phyloP scores from a whole-genome alignment of 2,888 invertebrate species.

The Polydrusus cervinus region DNA sequence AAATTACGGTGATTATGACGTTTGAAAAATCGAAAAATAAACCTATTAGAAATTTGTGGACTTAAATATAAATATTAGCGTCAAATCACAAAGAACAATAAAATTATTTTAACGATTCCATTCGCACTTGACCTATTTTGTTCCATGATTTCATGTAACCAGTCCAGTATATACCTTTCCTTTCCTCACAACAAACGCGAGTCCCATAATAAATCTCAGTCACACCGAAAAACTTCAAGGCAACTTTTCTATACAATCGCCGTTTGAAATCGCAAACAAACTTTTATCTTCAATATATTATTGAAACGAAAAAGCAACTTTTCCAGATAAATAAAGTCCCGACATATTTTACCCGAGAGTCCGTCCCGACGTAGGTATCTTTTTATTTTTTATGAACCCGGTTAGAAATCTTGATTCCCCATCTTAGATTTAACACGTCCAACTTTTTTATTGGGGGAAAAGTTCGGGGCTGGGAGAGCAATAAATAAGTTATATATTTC shows the following conservation, averaged over 20 bases:
- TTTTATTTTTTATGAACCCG: conserved; percentile 33
- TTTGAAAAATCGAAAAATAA: too few species aligned
- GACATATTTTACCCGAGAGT: conserved; percentile 40
- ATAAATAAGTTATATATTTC: conserved; percentile 21
- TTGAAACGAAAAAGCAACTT: conserved; percentile 41
- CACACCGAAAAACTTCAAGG: neutral
- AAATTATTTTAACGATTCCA: too few species aligned
- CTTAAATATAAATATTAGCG: too few species aligned
- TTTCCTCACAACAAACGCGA: neutral
- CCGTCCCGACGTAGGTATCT: conserved; percentile 17
- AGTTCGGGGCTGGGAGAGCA: conserved; percentile 14
- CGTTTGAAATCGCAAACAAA: conserved; percentile 38
- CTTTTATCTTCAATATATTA: conserved; percentile 47
- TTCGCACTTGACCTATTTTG: too few species aligned
- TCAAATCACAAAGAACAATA: too few species aligned
- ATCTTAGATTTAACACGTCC: conserved; percentile 41
- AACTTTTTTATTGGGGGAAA: conserved; percentile 36
- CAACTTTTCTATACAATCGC: conserved; percentile 28
- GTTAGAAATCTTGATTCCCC: conserved; percentile 26
- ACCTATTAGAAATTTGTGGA: too few species aligned
- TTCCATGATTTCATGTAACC: too few species aligned
- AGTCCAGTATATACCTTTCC: neutral
- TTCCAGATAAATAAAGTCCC: conserved; percentile 46
- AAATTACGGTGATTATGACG: too few species aligned
- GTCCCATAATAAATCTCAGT: neutral